Conservation (phyloP, 2,888 invertebrate species). For the Drosophila yooni region DNA sequence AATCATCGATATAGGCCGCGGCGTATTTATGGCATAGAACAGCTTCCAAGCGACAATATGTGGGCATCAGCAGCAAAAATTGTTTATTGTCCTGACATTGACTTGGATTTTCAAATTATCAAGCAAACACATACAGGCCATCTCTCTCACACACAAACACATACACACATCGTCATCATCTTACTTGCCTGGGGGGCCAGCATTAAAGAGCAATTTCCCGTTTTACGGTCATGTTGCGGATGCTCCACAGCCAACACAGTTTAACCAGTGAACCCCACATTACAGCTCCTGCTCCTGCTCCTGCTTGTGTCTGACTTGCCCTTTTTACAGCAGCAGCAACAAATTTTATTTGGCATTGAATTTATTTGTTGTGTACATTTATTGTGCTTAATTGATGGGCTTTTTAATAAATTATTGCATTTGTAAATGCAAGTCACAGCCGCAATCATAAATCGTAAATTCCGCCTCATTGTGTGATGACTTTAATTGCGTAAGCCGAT, state of each 20-base stretch:
- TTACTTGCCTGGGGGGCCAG: constrained; percentile 17
- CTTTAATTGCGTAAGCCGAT: constrained; percentile 32
- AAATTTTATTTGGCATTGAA: constrained; percentile 33
- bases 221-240: constrained; percentile 52
- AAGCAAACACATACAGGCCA: constrained; percentile 15
- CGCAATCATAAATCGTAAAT: constrained; percentile 56
- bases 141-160: constrained; percentile 7
- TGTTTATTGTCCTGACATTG: constrained; percentile 36
- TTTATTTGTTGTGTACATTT: constrained; percentile 36
- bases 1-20: constrained; percentile 69
- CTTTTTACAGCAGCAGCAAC: constrained; percentile 18
- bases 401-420: constrained; percentile 62
- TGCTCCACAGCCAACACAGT: constrained; percentile 27
- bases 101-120: constrained; percentile 45
- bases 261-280: constrained; percentile 5
- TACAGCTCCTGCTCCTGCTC: not conserved
- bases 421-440: constrained; percentile 56
- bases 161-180: not conserved
- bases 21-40: constrained; percentile 47
- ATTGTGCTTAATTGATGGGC: constrained; percentile 65
- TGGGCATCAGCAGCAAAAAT: constrained; percentile 18
- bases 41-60: constrained; percentile 14
- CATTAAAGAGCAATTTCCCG: constrained; percentile 61
- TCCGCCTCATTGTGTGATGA: constrained; percentile 3
- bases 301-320: constrained; percentile 20